Conservation (phyloP, 2,113 vertebrate genomes). For the Tricholaema leucomelas region DNA sequence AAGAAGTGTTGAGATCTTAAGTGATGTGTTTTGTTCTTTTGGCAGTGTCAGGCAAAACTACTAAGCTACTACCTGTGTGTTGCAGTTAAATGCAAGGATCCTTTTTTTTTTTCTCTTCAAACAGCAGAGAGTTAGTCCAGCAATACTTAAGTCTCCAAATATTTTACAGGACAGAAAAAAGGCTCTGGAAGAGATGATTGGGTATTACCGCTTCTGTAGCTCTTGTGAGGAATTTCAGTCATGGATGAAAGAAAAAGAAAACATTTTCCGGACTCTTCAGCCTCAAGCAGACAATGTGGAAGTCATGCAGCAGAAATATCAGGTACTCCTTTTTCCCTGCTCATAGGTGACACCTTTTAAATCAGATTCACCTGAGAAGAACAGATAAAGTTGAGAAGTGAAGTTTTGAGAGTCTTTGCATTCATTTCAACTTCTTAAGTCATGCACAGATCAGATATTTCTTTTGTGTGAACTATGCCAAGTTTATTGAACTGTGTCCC, state of each 20-base stretch:
- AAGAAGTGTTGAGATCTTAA: not conserved
- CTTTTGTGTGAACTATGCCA: not conserved
- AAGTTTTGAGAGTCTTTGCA: not conserved
- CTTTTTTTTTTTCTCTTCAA: not conserved
- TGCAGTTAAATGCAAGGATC: not conserved
- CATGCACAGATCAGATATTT: not conserved
- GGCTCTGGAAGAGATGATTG: slow-evolving; percentile 80
- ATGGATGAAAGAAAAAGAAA: slow-evolving; percentile 88
- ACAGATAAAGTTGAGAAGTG: not conserved
- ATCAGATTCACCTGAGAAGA: not conserved
- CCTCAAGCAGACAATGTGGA: slow-evolving; percentile 77
- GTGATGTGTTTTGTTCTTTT: not conserved
- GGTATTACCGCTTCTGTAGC: slow-evolving; percentile 81
- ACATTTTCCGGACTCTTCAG: slow-evolving; percentile 77
- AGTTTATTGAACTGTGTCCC: not conserved
- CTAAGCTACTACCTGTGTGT: not conserved
- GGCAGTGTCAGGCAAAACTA: not conserved
- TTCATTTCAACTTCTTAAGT: not conserved
- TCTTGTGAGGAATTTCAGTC: slow-evolving; percentile 86
- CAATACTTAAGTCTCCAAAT: not conserved
- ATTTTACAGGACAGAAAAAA: slow-evolving; percentile 67
- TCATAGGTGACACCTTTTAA: not conserved
- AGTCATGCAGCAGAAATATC: slow-evolving; percentile 80
- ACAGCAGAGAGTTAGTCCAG: not conserved
- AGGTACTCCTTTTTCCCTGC: slow-evolving; percentile 68